A percentile compares a stretch with the other conserved stretches of the same genome.
Conservation (phyloP, 2,113 vertebrate genomes). For the Phrynosoma blainvillii region DNA sequence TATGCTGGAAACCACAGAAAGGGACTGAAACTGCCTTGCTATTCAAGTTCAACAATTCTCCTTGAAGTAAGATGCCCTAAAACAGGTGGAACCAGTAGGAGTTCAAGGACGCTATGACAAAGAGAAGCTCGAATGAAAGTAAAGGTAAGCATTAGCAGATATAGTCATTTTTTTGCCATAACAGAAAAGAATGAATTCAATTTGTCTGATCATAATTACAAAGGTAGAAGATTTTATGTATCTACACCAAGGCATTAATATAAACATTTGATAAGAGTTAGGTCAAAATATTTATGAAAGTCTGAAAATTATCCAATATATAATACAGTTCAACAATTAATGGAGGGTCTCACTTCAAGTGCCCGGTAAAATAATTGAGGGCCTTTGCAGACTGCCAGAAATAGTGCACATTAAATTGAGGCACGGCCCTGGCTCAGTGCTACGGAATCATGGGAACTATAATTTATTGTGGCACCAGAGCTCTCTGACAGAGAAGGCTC, state of each 20-base stretch:
- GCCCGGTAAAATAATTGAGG: background rate
- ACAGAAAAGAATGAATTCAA: background rate
- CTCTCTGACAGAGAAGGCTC: too few relatives aligned
- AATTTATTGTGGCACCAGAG: too few relatives aligned
- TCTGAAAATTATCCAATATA: background rate
- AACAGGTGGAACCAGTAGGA: background rate
- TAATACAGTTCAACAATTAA: background rate
- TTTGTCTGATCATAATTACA: background rate
- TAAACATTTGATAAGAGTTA: background rate
- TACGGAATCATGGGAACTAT: too few relatives aligned
- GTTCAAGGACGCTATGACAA: background rate
- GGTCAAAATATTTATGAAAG: background rate
- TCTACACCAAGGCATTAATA: background rate
- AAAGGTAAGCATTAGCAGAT: background rate
- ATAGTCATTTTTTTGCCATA: background rate
- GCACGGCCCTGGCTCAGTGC: too few relatives aligned
- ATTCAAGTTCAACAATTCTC: background rate
- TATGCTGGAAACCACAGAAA: background rate
- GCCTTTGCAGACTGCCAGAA: too few relatives aligned
- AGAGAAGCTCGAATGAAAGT: background rate
- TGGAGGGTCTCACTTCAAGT: background rate
- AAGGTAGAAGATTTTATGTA: background rate
- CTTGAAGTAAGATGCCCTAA: constrained; percentile 4
- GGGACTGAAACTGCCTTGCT: background rate
- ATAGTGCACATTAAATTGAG: too few relatives aligned